These are phyloP conservation scores for Seriola quinqueradiata DNA, from an alignment of 2,113 vertebrate species.

Conservation along the genomic window DNA sequence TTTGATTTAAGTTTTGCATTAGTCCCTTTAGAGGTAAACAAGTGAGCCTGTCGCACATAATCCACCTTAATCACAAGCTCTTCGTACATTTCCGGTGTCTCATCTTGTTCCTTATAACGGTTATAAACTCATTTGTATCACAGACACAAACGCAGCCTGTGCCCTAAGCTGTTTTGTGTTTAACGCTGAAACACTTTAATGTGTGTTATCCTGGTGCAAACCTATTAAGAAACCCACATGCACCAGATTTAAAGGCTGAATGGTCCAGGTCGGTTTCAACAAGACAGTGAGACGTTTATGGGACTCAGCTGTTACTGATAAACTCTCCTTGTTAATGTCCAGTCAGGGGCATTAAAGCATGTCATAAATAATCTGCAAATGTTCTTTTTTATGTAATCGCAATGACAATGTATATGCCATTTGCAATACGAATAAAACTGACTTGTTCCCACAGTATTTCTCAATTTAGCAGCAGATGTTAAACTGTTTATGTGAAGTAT, in stretches of 20 bases:
- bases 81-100: neutral
- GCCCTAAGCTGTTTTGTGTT: slow-evolving; percentile 15
- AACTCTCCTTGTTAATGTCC: slow-evolving; percentile 64
- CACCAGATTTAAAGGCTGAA: slow-evolving; percentile 53
- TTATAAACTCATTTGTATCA: slow-evolving; percentile 26
- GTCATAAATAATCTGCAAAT: slow-evolving; percentile 43
- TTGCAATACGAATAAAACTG: slow-evolving; percentile 23
- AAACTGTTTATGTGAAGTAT: slow-evolving; percentile 54
- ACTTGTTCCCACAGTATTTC: slow-evolving; percentile 11
- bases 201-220: slow-evolving; percentile 24
- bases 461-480: slow-evolving; percentile 44
- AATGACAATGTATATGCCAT: slow-evolving; percentile 1
- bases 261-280: slow-evolving; percentile 30
- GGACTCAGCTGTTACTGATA: slow-evolving; percentile 56
- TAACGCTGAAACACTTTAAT: slow-evolving; percentile 34
- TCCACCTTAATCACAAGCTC: neutral
- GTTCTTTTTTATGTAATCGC: slow-evolving; percentile 10
- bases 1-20: neutral
- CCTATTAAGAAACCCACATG: slow-evolving; percentile 38
- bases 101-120: neutral
- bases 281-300: slow-evolving; percentile 60
- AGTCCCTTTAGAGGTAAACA: slow-evolving; percentile 9
- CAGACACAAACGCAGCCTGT: slow-evolving; percentile 21
- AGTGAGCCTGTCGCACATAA: neutral
- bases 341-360: slow-evolving; percentile 47